Percentiles rank a stretch among this genome's conserved stretches.
Evolutionary conservation across 2,797 vertebrate genomes (phyloP).

Genomic region (Silurus lanzhouensis): DNA sequence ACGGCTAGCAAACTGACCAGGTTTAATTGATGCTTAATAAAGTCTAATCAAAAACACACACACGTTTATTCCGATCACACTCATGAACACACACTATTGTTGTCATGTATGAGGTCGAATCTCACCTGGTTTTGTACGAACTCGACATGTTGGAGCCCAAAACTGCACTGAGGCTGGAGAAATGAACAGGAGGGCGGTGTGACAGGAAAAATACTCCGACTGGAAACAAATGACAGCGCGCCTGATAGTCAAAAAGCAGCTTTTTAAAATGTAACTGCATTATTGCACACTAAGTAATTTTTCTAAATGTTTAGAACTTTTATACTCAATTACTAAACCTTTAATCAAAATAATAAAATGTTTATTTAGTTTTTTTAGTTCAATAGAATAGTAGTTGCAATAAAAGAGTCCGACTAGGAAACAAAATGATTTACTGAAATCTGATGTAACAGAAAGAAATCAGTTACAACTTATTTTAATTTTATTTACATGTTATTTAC

Average conservation of each 20-base stretch:
- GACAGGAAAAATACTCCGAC: conserved; percentile 63
- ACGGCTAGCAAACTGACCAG: no score
- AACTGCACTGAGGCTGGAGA: conserved; percentile 47
- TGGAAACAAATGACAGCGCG: conserved; percentile 60
- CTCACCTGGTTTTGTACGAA: conserved; percentile 86
- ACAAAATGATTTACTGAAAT: not conserved
- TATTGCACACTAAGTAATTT: not conserved
- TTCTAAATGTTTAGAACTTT: not conserved
- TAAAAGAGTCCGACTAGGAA: conserved; percentile 13
- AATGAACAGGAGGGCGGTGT: conserved; percentile 42
- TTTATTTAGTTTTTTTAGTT: not conserved
- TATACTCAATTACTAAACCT: not conserved
- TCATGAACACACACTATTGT: not conserved
- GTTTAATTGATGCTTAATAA: not conserved
- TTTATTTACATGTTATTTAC: no score
- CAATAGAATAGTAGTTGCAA: not conserved
- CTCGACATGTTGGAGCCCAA: conserved; percentile 82
- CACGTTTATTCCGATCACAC: not conserved
- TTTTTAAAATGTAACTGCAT: not conserved
- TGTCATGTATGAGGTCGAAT: not conserved
- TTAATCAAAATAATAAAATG: not conserved
- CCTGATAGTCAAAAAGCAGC: not conserved
- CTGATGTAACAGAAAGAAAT: not conserved
- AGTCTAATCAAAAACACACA: not conserved
- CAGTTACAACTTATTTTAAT: not conserved